phyloP scores from a whole-genome alignment of 2,113 vertebrate genomes.

The Ploceus nigricollis region DNA sequence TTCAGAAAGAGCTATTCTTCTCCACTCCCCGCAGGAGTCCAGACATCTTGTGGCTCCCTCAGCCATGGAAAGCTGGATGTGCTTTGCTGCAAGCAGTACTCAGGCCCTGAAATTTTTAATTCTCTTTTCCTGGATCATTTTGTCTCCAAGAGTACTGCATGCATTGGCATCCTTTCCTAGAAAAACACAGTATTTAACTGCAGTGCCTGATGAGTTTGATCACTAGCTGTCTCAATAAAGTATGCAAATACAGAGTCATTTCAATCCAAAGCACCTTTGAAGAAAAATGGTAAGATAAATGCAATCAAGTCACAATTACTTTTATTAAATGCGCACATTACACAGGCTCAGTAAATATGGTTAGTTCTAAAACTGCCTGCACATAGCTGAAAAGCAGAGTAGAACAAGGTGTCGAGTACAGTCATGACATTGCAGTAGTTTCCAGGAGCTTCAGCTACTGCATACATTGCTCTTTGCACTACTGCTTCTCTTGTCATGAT shows the following conservation, averaged over 20 bases:
- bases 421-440: not conserved
- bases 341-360: not conserved
- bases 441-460: not conserved
- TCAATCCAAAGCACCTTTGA: conserved; percentile 51
- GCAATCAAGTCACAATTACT: conserved; percentile 43
- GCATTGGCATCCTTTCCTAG: conserved; percentile 48
- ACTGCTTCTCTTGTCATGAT: not conserved
- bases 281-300: conserved; percentile 58
- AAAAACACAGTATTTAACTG: conserved; percentile 61
- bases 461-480: not conserved
- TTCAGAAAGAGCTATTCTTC: not conserved
- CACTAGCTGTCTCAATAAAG: conserved; percentile 58
- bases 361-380: not conserved
- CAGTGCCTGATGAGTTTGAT: conserved; percentile 56
- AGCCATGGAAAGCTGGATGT: not conserved
- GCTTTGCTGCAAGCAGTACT: not conserved
- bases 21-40: not conserved
- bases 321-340: conserved; percentile 22
- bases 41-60: not conserved
- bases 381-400: not conserved
- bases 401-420: not conserved
- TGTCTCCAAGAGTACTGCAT: conserved; percentile 46
- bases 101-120: not conserved
- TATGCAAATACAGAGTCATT: conserved; percentile 57
- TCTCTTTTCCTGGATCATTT: conserved; percentile 44